These are phyloP conservation scores for Lepidurus arcticus DNA, from an alignment of 1,140 invertebrate species.

Conservation along the genomic window DNA sequence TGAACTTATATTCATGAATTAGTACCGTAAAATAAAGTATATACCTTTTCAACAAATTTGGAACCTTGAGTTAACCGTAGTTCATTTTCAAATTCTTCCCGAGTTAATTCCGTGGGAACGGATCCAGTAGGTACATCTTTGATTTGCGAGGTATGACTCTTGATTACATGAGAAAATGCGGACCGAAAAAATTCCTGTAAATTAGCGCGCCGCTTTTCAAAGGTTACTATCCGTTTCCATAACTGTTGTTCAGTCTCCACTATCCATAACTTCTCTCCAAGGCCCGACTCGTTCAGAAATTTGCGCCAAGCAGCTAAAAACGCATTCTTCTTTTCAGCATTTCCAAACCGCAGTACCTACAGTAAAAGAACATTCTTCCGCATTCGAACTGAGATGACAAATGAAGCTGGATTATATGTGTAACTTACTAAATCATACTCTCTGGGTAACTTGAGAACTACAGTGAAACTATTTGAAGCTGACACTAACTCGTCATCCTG, in stretches of 20 bases:
- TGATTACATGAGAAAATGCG: constrained; percentile 50
- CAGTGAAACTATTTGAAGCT: constrained; percentile 47
- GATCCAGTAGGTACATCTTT: constrained; percentile 46
- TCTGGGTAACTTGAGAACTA: constrained; percentile 52
- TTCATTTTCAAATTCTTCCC: constrained; percentile 56
- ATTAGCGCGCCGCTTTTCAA: constrained; percentile 46
- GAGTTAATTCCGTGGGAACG: constrained; percentile 50
- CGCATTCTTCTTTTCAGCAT: constrained; percentile 39
- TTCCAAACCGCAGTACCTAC: constrained; percentile 46
- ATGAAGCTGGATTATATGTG: neutral
- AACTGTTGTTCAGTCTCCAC: constrained; percentile 39
- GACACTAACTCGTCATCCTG: constrained; percentile 38
- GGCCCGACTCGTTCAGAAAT: constrained; percentile 41
- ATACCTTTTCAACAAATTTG: constrained; percentile 52
- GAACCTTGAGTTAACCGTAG: constrained; percentile 52
- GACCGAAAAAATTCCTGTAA: constrained; percentile 52
- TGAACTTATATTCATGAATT: neutral
- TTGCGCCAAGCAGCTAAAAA: constrained; percentile 42
- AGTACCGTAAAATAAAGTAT: constrained; percentile 16
- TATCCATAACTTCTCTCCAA: constrained; percentile 36
- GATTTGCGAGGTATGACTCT: constrained; percentile 36
- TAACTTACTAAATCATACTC: constrained; percentile 54
- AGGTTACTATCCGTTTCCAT: constrained; percentile 46
- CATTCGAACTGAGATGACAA: constrained; percentile 1
- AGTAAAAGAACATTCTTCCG: neutral